Evolutionary conservation across 2,888 invertebrate genomes (phyloP).

Genomic region (Lottia gigantea): DNA sequence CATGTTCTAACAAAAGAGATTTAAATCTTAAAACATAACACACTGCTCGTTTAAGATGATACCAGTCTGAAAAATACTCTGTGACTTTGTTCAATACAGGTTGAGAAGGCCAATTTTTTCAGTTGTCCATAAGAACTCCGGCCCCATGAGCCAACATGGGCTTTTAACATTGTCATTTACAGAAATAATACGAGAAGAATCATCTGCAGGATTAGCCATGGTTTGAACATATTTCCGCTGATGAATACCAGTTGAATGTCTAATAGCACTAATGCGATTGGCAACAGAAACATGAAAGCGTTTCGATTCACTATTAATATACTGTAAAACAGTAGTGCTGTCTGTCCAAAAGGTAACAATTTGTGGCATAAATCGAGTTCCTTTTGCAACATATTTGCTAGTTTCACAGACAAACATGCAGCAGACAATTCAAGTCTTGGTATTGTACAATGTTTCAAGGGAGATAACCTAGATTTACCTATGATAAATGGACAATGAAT

Average conservation of each 20-base stretch:
- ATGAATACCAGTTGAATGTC: not conserved
- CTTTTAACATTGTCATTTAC: not conserved
- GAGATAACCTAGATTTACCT: conserved; percentile 15
- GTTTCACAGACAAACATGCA: conserved; percentile 7
- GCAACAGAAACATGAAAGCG: conserved; percentile 19
- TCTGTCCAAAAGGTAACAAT: conserved; percentile 13
- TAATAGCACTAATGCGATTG: conserved; percentile 12
- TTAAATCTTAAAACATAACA: not conserved
- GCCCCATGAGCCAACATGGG: conserved; percentile 18
- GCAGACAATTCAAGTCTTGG: conserved; percentile 20
- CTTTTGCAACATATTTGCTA: not conserved
- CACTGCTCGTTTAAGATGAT: not conserved
- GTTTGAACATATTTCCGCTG: conserved; percentile 9
- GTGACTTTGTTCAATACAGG: not conserved
- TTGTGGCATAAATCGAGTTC: conserved; percentile 11
- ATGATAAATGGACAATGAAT: conserved; percentile 19
- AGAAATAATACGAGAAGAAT: not conserved
- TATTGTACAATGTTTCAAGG: conserved; percentile 15
- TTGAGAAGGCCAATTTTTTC: conserved; percentile 12
- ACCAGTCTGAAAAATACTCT: not conserved
- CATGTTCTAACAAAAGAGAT: not conserved
- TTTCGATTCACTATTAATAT: conserved; percentile 11
- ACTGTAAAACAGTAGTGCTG: conserved; percentile 12
- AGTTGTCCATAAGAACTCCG: conserved; percentile 20
- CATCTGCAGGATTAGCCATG: conserved; percentile 4